Evolutionary conservation across 2,888 invertebrate species (phyloP).

Genomic region (Agrochola circellaris): DNA sequence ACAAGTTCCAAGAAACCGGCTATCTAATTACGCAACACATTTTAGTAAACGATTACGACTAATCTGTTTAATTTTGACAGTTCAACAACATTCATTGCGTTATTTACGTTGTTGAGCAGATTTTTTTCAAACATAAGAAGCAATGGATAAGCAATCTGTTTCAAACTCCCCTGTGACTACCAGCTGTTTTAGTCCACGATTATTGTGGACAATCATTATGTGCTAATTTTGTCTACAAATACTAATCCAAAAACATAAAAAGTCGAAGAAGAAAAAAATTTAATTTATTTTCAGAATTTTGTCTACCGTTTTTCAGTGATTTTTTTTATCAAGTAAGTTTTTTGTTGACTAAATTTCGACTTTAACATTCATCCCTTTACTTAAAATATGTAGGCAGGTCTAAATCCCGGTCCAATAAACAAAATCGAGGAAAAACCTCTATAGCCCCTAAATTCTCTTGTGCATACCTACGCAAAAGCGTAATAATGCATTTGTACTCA

Average conservation of each 20-base stretch:
- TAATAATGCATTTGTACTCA: conserved; percentile 36
- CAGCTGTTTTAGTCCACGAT: neutral
- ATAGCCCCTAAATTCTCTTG: neutral
- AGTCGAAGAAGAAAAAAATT: no score
- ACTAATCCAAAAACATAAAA: neutral
- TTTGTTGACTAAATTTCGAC: neutral
- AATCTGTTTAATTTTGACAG: no score
- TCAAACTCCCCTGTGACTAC: no score
- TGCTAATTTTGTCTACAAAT: neutral
- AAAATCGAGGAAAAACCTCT: neutral
- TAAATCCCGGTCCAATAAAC: neutral
- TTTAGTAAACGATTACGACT: no score
- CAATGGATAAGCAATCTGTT: no score
- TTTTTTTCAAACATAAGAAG: no score
- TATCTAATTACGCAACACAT: no score
- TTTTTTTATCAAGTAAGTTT: neutral
- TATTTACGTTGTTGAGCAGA: no score
- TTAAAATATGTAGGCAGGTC: neutral
- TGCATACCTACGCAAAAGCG: conserved; percentile 17
- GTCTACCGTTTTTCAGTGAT: neutral
- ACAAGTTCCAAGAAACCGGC: no score
- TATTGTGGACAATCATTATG: neutral
- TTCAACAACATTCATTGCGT: no score
- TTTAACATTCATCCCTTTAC: neutral
- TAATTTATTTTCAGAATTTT: neutral